A percentile compares a stretch with the other conserved stretches of the same genome.
phyloP scores from a whole-genome alignment of 2,113 vertebrate genomes.

The Balaeniceps rex region DNA sequence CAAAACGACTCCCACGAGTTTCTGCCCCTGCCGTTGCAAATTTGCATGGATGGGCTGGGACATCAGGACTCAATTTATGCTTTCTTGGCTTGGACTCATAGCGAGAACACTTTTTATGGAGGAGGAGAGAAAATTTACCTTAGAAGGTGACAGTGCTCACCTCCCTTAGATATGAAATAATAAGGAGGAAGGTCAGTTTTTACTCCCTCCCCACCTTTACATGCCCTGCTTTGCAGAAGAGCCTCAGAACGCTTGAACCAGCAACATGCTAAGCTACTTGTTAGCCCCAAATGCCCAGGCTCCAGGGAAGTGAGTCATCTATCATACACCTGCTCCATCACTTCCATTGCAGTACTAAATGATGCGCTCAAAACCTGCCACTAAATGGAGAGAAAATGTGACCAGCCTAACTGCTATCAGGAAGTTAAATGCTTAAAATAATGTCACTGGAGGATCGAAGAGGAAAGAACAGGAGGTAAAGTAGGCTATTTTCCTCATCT shows the following conservation, averaged over 20 bases:
- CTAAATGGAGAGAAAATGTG: conserved; percentile 43
- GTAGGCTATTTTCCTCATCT: background rate
- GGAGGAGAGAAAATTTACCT: conserved; percentile 3
- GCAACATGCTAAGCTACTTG: background rate
- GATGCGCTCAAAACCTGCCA: conserved; percentile 10
- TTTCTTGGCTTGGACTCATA: background rate
- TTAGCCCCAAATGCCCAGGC: background rate
- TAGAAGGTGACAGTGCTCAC: background rate
- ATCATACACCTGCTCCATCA: conserved; percentile 27
- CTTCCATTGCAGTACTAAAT: conserved; percentile 14
- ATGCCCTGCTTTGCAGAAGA: background rate
- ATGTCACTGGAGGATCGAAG: conserved; percentile 17
- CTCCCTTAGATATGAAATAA: background rate
- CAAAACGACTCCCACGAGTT: background rate
- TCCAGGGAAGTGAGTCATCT: background rate
- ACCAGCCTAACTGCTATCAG: conserved; percentile 18
- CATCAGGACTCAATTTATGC: background rate
- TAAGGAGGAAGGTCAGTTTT: background rate
- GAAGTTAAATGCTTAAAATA: conserved; percentile 62
- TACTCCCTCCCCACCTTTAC: background rate
- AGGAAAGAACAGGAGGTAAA: conserved; percentile 5
- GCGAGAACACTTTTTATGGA: background rate
- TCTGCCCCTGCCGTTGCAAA: background rate
- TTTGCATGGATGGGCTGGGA: background rate
- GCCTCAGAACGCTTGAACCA: background rate